These are phyloP conservation scores for Pogonocherus hispidulus DNA, from an alignment of 2,888 invertebrate species.

Conservation along the genomic window DNA sequence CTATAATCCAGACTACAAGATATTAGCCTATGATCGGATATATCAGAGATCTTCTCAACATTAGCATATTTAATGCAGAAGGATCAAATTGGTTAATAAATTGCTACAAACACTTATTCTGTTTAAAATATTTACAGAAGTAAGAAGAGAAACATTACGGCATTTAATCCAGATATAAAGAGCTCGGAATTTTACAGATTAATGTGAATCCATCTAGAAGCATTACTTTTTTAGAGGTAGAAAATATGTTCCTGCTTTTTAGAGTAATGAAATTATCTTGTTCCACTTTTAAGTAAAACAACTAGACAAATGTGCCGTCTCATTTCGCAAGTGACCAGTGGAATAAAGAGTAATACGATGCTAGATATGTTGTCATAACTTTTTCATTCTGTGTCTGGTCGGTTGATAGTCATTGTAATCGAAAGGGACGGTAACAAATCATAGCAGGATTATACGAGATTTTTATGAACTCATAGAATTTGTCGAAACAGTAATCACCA, in stretches of 20 bases:
- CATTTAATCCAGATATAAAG: slow-evolving; percentile 2
- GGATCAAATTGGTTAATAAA: not conserved
- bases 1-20: too few species aligned
- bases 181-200: not conserved
- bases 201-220: not conserved
- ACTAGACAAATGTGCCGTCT: slow-evolving; percentile 1
- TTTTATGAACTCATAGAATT: too few species aligned
- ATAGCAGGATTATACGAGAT: too few species aligned
- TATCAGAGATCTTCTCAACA: too few species aligned
- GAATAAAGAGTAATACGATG: not conserved
- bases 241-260: slow-evolving; percentile 1
- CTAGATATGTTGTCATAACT: too few species aligned
- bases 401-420: too few species aligned
- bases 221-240: not conserved
- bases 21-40: too few species aligned
- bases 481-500: too few species aligned
- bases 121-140: not conserved
- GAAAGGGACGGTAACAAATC: too few species aligned
- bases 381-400: too few species aligned
- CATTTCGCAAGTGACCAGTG: not conserved
- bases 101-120: too few species aligned
- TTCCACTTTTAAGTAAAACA: not conserved
- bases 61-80: too few species aligned
- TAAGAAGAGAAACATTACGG: not conserved
- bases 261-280: slow-evolving; percentile 6